A percentile compares a stretch with the other conserved stretches of the same genome.
These are phyloP conservation scores for Xiphophorus couchianus DNA, from an alignment of 2,113 vertebrate genomes.

Conservation along the genomic window DNA sequence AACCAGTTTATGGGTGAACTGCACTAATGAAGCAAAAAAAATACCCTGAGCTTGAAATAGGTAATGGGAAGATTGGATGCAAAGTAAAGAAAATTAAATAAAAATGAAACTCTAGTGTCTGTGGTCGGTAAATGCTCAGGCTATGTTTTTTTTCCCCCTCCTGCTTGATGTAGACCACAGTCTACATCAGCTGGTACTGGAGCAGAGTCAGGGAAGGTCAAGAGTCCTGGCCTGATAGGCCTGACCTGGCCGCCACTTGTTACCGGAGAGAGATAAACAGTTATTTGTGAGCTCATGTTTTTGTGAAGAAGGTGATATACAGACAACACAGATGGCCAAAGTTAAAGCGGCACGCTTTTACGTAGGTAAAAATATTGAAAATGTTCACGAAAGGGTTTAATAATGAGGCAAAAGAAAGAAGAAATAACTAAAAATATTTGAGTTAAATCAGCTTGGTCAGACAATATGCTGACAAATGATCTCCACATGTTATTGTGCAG, in stretches of 20 bases:
- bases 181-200: slow-evolving; percentile 22
- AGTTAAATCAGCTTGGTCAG: slow-evolving; percentile 12
- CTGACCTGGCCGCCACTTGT: slow-evolving; percentile 49
- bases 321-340: background rate
- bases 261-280: slow-evolving; percentile 57
- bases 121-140: background rate
- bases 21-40: background rate
- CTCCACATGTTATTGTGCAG: slow-evolving; percentile 67
- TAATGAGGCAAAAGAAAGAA: background rate
- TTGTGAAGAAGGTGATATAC: slow-evolving; percentile 12
- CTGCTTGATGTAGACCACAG: background rate
- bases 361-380: background rate
- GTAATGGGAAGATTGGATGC: background rate
- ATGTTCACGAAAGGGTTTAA: background rate
- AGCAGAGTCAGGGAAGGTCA: slow-evolving; percentile 65
- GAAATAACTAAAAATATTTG: background rate
- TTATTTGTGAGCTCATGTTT: slow-evolving; percentile 47
- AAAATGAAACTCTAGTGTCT: background rate
- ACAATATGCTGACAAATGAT: slow-evolving; percentile 56
- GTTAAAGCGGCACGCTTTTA: background rate
- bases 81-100: background rate
- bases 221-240: slow-evolving; percentile 58
- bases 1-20: background rate
- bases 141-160: background rate
- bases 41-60: background rate